A percentile compares a stretch with the other conserved stretches of the same genome.
Evolutionary conservation across 2,113 vertebrate species (phyloP).

Genomic region (Helogale parvula): DNA sequence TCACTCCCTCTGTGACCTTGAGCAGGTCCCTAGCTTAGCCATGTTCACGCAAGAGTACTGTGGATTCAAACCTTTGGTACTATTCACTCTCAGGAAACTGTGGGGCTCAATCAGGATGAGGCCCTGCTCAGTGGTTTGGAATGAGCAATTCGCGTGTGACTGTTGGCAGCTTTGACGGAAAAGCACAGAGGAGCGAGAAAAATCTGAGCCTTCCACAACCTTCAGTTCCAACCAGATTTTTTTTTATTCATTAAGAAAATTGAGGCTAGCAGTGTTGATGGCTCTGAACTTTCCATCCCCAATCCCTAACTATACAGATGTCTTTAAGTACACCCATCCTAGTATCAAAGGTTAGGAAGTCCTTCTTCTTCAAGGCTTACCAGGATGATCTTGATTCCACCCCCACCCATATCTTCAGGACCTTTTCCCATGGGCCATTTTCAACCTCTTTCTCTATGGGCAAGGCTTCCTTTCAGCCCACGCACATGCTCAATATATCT

Average conservation of each 20-base stretch:
- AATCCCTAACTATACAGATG: neutral
- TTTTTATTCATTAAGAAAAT: conserved; percentile 7
- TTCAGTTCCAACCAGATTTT: neutral
- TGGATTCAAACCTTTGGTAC: neutral
- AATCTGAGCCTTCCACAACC: neutral
- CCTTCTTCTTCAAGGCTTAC: neutral
- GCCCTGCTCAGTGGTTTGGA: neutral
- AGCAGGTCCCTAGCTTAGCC: neutral
- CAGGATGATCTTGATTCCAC: too few relatives aligned
- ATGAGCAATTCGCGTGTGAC: neutral
- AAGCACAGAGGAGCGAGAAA: neutral
- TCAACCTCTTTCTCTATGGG: neutral
- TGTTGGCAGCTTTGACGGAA: neutral
- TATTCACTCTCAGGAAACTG: neutral
- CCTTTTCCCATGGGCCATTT: neutral
- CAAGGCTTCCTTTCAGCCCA: neutral
- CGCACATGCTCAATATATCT: neutral
- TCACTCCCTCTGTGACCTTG: neutral
- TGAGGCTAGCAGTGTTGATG: neutral
- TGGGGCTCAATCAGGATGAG: neutral
- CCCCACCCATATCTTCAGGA: neutral
- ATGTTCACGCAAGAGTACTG: neutral
- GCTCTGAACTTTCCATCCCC: neutral
- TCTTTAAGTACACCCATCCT: neutral
- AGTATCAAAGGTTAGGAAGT: too few relatives aligned